Percentiles rank a stretch among this genome's conserved stretches.
These are phyloP conservation scores for Cyclina sinensis DNA, from an alignment of 1,140 invertebrate species.

Conservation along the genomic window DNA sequence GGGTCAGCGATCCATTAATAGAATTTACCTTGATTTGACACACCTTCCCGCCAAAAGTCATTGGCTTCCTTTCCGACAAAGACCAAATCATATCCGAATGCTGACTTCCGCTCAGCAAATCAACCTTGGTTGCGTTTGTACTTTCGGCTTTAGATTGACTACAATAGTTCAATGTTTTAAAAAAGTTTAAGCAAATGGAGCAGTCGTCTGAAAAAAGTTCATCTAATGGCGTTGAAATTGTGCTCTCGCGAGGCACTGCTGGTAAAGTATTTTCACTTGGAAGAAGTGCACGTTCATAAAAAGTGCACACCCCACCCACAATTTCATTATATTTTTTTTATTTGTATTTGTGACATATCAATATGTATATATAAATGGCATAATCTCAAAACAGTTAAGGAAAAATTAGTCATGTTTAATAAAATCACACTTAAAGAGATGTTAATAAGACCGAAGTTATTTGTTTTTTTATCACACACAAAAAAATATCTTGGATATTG, in stretches of 20 bases:
- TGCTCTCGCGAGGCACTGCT: not conserved
- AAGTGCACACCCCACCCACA: slow-evolving; percentile 7
- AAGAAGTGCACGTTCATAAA: not conserved
- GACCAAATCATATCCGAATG: not conserved
- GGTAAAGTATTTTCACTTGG: not conserved
- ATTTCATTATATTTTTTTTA: no score
- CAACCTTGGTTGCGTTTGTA: slow-evolving; percentile 30
- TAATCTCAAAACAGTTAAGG: no score
- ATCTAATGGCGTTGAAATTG: not conserved
- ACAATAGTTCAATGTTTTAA: slow-evolving; percentile 3
- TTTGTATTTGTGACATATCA: no score
- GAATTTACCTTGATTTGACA: no score
- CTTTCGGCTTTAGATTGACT: not conserved
- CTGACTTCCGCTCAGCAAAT: not conserved
- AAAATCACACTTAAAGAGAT: no score
- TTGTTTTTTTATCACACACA: no score
- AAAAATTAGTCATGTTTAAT: no score
- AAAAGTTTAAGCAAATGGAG: not conserved
- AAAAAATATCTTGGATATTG: no score
- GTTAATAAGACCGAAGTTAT: no score
- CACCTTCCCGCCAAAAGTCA: not conserved
- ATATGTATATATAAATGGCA: no score
- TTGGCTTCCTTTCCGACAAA: not conserved
- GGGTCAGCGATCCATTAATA: no score
- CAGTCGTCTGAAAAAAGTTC: not conserved